A percentile compares a stretch with the other conserved stretches of the same genome.
Evolutionary conservation across 2,113 vertebrate genomes (phyloP).

Genomic region (Sylvilagus bachmani): DNA sequence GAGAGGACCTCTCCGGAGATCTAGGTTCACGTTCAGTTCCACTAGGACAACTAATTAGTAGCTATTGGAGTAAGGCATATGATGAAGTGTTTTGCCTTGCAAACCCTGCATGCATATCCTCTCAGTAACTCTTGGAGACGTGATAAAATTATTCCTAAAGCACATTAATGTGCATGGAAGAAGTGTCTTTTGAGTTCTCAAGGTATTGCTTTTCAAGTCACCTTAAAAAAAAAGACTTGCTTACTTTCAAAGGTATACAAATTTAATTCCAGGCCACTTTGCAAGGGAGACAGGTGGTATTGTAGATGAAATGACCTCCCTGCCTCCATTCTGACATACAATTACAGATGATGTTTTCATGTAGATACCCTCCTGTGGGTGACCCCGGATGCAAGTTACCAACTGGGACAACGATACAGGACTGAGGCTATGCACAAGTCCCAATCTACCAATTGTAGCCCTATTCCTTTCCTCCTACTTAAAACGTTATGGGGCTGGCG

Average conservation of each 20-base stretch:
- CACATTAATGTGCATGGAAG: not conserved
- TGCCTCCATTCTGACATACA: not conserved
- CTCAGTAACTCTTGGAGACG: not conserved
- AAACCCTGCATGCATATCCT: not conserved
- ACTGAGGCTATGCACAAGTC: not conserved
- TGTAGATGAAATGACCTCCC: not conserved
- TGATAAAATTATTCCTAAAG: not conserved
- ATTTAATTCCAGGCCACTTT: conserved; percentile 40
- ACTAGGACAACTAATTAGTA: not conserved
- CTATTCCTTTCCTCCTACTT: not conserved
- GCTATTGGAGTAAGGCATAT: not conserved
- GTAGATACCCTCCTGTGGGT: not conserved
- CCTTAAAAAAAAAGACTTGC: not conserved
- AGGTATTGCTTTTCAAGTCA: conserved; percentile 42
- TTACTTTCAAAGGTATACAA: not conserved
- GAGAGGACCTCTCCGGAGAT: not conserved
- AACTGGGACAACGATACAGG: not conserved
- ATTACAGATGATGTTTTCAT: not conserved
- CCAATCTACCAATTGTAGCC: not conserved
- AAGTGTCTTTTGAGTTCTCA: not conserved
- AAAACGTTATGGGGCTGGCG: not conserved
- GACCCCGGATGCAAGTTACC: not conserved
- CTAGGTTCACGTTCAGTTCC: not conserved
- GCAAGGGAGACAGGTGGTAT: not conserved
- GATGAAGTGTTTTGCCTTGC: not conserved